Base-by-base conservation (phyloP, 2,888 invertebrate genomes). In the Aleiodes leptofemur region DNA sequence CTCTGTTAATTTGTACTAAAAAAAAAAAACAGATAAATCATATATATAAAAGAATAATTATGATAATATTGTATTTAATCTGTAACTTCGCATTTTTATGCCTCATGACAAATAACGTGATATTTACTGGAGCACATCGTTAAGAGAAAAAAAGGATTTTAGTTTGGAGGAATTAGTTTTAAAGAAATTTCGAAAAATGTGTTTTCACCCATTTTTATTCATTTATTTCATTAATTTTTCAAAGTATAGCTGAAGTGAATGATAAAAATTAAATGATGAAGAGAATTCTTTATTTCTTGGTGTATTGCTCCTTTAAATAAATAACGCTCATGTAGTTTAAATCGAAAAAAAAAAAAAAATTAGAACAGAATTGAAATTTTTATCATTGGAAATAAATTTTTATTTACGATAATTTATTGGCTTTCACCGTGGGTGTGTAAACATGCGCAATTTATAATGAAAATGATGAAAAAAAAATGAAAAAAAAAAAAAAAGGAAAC, bases 41-140 rank as follows among this genome's bases (percentile, higher is more conserved):
- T n/a, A 71, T 48, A 34, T 23, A 59, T 34, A 73, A 74, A 56
- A 56, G 57, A 61, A 51, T 34, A 34, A 34, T 34, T 4, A 73
- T n/a, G 29, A 57, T 43, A 72, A 76, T 76, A 72, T 73, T 78
- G 78, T 83, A 80, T 78, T 75, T 82, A 80, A 77, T 76, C 76
- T 81, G 78, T 73, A 80, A 81, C 73, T 79, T 83, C 76, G 77
- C 79, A 82, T 81, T 83, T 81, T 76, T 83, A 80, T 81, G 79
- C 82, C 78, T 83, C 82, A 82, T 82, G 84, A 83, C 81, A 80
- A 81, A 81, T 74, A 77, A 80, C 80, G 80, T 79, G 81, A 81
- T 85, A 83, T 82, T 84, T 85, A 84, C 84, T 84, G 83, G 85
- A 85, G 85, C 81, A 74, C 73, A 74, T 56, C 76, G 48, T 61